These are phyloP conservation scores for Todiramphus chloris DNA, from an alignment of 2,113 vertebrate genomes.

Conservation along the genomic window DNA sequence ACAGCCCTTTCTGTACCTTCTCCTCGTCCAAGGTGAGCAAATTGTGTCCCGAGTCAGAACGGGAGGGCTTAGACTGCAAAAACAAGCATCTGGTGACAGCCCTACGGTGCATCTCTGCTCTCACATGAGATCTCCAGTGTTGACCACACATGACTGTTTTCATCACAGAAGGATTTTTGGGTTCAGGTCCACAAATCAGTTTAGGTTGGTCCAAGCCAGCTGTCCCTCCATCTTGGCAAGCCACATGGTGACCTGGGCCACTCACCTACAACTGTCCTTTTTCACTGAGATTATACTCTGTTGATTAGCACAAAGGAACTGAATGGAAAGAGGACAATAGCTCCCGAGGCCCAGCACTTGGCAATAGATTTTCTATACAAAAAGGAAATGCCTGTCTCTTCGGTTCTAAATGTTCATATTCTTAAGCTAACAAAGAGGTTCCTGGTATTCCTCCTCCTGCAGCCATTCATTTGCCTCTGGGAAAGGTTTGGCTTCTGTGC, in stretches of 20 bases:
- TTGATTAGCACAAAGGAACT: background rate
- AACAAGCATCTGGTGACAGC: fast-evolving
- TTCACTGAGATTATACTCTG: background rate
- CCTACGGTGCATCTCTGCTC: background rate
- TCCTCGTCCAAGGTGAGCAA: background rate
- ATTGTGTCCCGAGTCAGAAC: background rate
- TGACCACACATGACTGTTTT: background rate
- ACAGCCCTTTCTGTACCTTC: background rate
- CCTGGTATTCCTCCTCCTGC: background rate
- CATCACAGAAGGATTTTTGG: background rate
- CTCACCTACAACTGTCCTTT: background rate
- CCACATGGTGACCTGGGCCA: background rate
- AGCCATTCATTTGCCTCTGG: background rate
- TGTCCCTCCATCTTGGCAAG: background rate
- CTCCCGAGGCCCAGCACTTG: background rate
- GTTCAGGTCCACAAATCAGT: background rate
- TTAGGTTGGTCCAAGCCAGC: background rate
- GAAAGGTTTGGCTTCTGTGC: background rate
- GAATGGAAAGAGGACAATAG: background rate
- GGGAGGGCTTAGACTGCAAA: background rate
- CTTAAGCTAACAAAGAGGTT: constrained; percentile 11
- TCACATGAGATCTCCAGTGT: fast-evolving
- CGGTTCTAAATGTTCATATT: background rate
- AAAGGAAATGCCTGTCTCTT: constrained; percentile 10
- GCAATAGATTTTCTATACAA: background rate